phyloP scores from a whole-genome alignment of 1,140 invertebrate genomes.

The Drosophila truncata region DNA sequence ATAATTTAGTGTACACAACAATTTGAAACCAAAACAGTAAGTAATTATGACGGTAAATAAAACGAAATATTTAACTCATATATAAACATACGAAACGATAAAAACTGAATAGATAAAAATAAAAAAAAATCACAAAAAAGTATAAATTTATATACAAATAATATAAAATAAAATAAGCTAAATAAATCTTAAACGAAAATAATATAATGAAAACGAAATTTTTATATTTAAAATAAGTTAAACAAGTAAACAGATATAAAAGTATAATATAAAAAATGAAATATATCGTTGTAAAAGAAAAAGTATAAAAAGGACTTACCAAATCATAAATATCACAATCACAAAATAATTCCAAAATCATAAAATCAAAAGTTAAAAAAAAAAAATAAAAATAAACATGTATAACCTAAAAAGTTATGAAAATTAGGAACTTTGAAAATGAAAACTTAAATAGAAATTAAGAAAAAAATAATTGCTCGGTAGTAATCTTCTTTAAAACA shows the following conservation, averaged over 20 bases:
- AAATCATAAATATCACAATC: slow-evolving; percentile 4
- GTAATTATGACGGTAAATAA: background rate
- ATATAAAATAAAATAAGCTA: background rate
- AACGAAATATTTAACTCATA: no score
- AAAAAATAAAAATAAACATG: slow-evolving; percentile 21
- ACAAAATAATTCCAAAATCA: background rate
- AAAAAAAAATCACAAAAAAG: background rate
- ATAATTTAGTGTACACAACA: background rate
- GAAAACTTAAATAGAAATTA: slow-evolving; percentile 2
- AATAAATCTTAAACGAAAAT: background rate
- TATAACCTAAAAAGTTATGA: background rate
- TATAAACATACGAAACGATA: no score
- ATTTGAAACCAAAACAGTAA: background rate
- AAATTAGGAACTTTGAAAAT: slow-evolving; percentile 1
- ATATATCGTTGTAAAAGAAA: background rate
- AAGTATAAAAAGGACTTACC: slow-evolving; percentile 35
- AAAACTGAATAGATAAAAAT: no score
- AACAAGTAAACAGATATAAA: background rate
- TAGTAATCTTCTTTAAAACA: slow-evolving; percentile 31
- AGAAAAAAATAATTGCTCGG: slow-evolving; percentile 6
- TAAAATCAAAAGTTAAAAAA: no score
- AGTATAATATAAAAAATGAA: background rate
- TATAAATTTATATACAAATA: no score
- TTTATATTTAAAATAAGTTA: background rate
- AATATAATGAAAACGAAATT: background rate